Percentiles rank a stretch among this genome's conserved stretches.
phyloP scores from a whole-genome alignment of 2,113 vertebrate genomes.

The Poeciliopsis occidentalis region DNA sequence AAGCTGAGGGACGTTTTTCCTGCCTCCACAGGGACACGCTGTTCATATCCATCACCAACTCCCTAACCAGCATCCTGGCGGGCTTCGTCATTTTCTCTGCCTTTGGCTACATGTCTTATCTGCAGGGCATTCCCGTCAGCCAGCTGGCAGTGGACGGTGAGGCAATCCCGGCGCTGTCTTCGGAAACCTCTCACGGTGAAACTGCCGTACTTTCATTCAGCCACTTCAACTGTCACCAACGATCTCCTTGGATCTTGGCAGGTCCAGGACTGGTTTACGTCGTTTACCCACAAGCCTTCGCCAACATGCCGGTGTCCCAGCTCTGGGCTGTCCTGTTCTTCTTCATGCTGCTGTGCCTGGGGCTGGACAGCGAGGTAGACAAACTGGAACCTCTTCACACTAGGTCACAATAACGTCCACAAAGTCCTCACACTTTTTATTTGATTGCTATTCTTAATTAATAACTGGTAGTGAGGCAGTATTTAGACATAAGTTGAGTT shows the following conservation, averaged over 20 bases:
- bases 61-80: constrained; percentile 79
- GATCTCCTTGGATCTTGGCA: constrained; percentile 26
- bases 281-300: constrained; percentile 83
- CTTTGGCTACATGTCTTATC: constrained; percentile 83
- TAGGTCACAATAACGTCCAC: background rate
- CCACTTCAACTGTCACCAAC: too few relatives aligned
- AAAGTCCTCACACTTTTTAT: background rate
- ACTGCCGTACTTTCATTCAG: too few relatives aligned
- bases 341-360: constrained; percentile 81
- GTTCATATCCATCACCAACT: constrained; percentile 76
- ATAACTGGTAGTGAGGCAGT: background rate
- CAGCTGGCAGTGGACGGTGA: constrained; percentile 81
- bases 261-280: constrained; percentile 81
- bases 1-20: background rate
- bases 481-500: background rate
- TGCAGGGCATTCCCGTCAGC: constrained; percentile 73
- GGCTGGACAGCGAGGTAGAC: constrained; percentile 81
- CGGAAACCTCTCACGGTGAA: background rate
- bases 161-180: background rate
- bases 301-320: constrained; percentile 79
- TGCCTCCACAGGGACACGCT: constrained; percentile 75
- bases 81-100: constrained; percentile 85
- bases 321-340: constrained; percentile 82
- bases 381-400: background rate
- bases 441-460: background rate